phyloP scores from a whole-genome alignment of 2,797 vertebrate species.

The Lithobates sylvaticus region DNA sequence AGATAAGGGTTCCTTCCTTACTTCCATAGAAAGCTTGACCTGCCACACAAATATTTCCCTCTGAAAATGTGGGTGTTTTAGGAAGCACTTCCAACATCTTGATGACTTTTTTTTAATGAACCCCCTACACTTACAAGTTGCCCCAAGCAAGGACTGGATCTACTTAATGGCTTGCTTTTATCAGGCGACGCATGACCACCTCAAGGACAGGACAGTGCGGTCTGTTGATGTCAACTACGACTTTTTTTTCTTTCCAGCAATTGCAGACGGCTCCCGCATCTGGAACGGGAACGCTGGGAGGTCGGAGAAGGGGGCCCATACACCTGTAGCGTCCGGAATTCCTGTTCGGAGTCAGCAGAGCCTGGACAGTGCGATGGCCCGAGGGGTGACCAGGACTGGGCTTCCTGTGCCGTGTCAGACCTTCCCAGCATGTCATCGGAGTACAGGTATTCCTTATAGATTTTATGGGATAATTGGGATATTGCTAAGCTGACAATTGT shows the following conservation, averaged over 20 bases:
- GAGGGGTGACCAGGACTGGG: slow-evolving; percentile 75
- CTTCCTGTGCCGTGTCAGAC: slow-evolving; percentile 90
- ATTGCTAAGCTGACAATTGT: too few species aligned
- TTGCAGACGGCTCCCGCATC: slow-evolving; percentile 29
- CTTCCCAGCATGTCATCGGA: slow-evolving; percentile 89
- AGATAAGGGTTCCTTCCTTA: not conserved
- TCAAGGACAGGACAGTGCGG: too few species aligned
- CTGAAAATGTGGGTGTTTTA: too few species aligned
- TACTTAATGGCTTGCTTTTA: too few species aligned
- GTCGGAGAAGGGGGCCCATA: slow-evolving; percentile 77
- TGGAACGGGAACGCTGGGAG: slow-evolving; percentile 72
- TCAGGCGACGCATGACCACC: too few species aligned
- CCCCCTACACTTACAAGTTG: too few species aligned
- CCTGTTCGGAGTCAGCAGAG: slow-evolving; percentile 82
- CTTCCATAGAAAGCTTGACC: too few species aligned
- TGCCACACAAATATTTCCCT: too few species aligned
- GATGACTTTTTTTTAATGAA: too few species aligned
- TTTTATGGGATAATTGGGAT: too few species aligned
- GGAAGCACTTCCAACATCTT: too few species aligned
- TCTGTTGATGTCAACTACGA: not conserved
- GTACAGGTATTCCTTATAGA: slow-evolving; percentile 71
- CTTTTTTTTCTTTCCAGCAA: slow-evolving; percentile 3
- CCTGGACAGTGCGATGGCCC: slow-evolving; percentile 71
- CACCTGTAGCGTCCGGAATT: slow-evolving; percentile 75
- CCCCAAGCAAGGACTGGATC: too few species aligned